Evolutionary conservation across 1,140 invertebrate species (phyloP).

Genomic region (Luehdorfia chinensis): DNA sequence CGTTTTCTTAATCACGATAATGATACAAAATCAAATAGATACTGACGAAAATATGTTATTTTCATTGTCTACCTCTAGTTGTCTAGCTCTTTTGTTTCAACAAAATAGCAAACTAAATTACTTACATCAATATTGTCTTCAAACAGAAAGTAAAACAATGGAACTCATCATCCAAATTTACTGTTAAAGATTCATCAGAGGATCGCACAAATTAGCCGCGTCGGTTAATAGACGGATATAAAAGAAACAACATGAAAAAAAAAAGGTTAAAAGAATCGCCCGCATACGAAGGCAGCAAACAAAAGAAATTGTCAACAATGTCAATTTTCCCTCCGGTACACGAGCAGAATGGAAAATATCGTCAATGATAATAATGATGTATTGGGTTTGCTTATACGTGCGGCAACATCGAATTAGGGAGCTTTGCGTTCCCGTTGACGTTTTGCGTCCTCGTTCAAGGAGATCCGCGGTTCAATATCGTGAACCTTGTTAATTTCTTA

Average conservation of each 20-base stretch:
- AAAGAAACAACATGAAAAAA: constrained; percentile 24
- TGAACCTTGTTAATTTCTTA: not conserved
- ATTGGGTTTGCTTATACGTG: constrained; percentile 51
- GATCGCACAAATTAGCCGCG: constrained; percentile 22
- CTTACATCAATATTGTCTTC: constrained; percentile 3
- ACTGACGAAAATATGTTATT: no score
- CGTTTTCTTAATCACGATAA: no score
- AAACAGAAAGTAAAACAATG: constrained; percentile 5
- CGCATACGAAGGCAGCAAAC: constrained; percentile 33
- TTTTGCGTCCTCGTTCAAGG: constrained; percentile 30
- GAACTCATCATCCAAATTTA: not conserved
- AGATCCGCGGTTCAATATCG: constrained; percentile 15
- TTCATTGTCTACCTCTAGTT: no score
- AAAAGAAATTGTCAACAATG: constrained; percentile 49
- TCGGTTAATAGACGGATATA: constrained; percentile 28
- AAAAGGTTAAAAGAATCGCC: constrained; percentile 6
- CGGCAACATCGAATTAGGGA: constrained; percentile 56
- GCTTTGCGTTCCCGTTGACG: constrained; percentile 42
- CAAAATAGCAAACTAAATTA: constrained; percentile 17
- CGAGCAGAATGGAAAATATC: constrained; percentile 43
- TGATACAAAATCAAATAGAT: no score
- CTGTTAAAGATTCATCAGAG: constrained; percentile 3
- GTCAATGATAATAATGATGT: constrained; percentile 58
- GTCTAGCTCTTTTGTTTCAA: no score
- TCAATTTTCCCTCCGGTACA: constrained; percentile 40